Conservation (phyloP, 2,113 vertebrate species). For the Struthidea cinerea region DNA sequence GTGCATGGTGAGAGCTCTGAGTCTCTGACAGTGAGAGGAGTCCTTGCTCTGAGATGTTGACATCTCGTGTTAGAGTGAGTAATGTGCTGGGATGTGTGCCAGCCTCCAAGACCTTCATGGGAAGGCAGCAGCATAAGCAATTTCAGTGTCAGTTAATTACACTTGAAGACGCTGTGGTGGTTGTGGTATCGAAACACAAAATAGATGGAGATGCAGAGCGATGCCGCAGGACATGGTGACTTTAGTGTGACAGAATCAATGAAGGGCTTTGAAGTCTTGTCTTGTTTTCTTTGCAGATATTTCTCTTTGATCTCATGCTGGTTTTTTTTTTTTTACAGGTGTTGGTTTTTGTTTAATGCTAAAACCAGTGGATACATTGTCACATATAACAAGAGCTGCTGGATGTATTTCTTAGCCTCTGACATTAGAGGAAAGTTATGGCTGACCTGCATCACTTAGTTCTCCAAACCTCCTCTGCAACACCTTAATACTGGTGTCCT, state of each 20-base stretch:
- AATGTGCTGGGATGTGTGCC: background rate
- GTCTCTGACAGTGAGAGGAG: background rate
- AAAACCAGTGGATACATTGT: background rate
- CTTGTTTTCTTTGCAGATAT: slow-evolving; percentile 17
- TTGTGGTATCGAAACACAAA: background rate
- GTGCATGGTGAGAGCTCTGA: background rate
- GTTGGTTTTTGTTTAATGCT: background rate
- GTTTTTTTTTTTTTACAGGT: slow-evolving; percentile 64
- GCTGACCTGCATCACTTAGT: background rate
- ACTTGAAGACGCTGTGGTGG: background rate
- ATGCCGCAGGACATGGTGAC: background rate
- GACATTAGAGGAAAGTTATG: background rate
- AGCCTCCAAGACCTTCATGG: background rate
- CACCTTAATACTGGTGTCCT: background rate
- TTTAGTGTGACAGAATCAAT: background rate
- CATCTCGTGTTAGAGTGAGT: background rate
- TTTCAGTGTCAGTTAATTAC: background rate
- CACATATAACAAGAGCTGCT: background rate
- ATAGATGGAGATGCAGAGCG: background rate
- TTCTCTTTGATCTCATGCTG: slow-evolving; percentile 60
- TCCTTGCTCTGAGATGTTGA: background rate
- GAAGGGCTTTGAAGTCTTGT: background rate
- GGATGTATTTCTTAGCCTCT: background rate
- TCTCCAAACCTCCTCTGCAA: background rate
- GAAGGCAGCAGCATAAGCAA: background rate